Conservation (phyloP, 2,888 invertebrate species). For the Beris chalybata region DNA sequence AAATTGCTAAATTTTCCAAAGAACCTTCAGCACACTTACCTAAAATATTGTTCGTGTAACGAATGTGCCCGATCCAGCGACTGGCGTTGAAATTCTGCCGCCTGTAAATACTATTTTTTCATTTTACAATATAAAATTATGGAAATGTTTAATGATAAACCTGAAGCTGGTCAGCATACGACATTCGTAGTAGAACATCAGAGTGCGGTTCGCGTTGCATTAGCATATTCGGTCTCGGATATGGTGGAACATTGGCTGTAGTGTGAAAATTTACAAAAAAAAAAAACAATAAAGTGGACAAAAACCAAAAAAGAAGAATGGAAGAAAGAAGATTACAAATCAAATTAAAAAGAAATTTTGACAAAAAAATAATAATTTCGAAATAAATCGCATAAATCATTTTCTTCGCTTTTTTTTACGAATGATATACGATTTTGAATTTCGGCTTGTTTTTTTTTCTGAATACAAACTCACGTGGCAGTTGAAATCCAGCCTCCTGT, state of each 20-base stretch:
- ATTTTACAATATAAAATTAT: slow-evolving; percentile 35
- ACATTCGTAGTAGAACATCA: slow-evolving; percentile 57
- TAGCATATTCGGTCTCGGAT: slow-evolving; percentile 58
- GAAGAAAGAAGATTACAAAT: slow-evolving; percentile 18
- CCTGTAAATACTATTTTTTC: slow-evolving; percentile 57
- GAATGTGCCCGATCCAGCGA: slow-evolving; percentile 47
- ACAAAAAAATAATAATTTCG: not conserved
- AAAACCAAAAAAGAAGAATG: not conserved
- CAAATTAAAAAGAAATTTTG: slow-evolving; percentile 22
- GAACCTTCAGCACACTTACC: slow-evolving; percentile 48
- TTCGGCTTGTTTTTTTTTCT: slow-evolving; percentile 37
- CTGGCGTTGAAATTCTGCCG: slow-evolving; percentile 57
- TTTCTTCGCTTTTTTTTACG: not conserved
- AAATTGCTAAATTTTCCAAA: not conserved
- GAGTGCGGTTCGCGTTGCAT: slow-evolving; percentile 57
- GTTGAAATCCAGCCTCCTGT: slow-evolving; percentile 68
- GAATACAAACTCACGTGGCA: slow-evolving; percentile 63
- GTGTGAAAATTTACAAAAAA: not conserved
- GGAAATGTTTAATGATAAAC: slow-evolving; percentile 49
- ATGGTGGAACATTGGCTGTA: slow-evolving; percentile 57
- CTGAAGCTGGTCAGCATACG: slow-evolving; percentile 58
- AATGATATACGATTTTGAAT: slow-evolving; percentile 19
- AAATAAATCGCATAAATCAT: slow-evolving; percentile 23
- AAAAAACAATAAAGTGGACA: not conserved
- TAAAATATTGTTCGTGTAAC: slow-evolving; percentile 56